Base-by-base conservation (phyloP, 1,140 invertebrate species). In the Drosophila serrata region DNA sequence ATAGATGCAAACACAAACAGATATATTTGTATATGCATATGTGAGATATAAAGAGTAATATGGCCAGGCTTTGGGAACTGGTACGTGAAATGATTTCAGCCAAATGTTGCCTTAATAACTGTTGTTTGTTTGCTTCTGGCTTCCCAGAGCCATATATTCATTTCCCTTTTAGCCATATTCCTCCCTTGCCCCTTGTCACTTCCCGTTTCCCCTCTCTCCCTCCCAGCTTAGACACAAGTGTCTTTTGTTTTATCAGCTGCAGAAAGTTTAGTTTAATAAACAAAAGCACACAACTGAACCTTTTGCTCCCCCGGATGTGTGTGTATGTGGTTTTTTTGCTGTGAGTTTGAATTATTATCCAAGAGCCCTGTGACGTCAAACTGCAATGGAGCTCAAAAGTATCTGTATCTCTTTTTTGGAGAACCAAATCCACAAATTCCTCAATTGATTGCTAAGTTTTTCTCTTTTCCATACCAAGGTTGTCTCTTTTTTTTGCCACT, bases 161-260 rank as follows among this genome's bases (percentile, higher is more conserved):
- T 73, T 73, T 73, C 64, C 64, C 31, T 51, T 19, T 24, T 17
- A 55, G 51, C 45, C 45, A 49, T 0, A 27, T 15, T 24, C 33
- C 17, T 3, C n/a, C 12, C 11, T 15, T 9, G 6, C 22, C 33
- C 11, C 22, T 17, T 19, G 15, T 42, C 2, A 8, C 22, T 29
- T 39, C 39, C 49, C 48, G 17, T 39, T 55, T 55, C 19, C 3
- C n/a, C n/a, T n/a, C n/a, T n/a, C n/a, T 43, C 40, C 8, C 7
- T 11, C 39, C 42, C 19, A 22, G 3, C 22, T 13, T 3, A 27
- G 24, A 35, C 64, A n/a, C 51, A 67, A 58, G 58, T 56, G 55
- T 68, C 45, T 45, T 59, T 77, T 78, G 57, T 78, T 78, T 78
- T 78, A 77, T 77, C 74, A 77, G 74, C 74, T 77, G 75, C 75